These are phyloP conservation scores for Athene noctua DNA, from an alignment of 2,113 vertebrate species.

Conservation along the genomic window DNA sequence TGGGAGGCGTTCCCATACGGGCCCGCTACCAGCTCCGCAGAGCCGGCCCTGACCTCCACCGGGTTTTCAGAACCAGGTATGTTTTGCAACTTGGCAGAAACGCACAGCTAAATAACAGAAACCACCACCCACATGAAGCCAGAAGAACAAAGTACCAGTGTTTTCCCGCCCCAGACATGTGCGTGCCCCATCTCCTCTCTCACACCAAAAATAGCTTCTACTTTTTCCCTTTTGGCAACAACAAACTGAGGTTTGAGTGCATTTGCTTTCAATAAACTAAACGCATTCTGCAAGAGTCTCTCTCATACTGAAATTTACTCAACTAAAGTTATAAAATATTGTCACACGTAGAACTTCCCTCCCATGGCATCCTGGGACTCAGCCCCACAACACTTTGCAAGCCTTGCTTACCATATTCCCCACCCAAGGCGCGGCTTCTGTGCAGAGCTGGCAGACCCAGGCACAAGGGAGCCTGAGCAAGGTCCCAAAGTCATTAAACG, in stretches of 20 bases:
- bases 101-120: constrained; percentile 39
- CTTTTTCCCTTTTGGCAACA: constrained; percentile 60
- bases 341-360: background rate
- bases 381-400: accelerated
- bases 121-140: constrained; percentile 62
- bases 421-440: background rate
- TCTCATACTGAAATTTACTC: constrained; percentile 8
- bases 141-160: constrained; percentile 60
- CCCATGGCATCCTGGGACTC: background rate
- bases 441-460: background rate
- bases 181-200: constrained; percentile 49
- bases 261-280: constrained; percentile 53
- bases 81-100: constrained; percentile 58
- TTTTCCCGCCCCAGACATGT: constrained; percentile 57
- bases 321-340: background rate
- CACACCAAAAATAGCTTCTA: constrained; percentile 57
- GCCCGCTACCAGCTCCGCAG: background rate
- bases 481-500: background rate
- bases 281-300: constrained; percentile 5
- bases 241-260: background rate
- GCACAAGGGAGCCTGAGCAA: background rate
- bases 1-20: background rate
- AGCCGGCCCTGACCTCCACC: background rate
- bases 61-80: constrained; percentile 49
- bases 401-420: background rate